Evolutionary conservation across 1,140 invertebrate species (phyloP), one percentile per base, ranked within the genome.

Genomic region (Venturia canescens): DNA sequence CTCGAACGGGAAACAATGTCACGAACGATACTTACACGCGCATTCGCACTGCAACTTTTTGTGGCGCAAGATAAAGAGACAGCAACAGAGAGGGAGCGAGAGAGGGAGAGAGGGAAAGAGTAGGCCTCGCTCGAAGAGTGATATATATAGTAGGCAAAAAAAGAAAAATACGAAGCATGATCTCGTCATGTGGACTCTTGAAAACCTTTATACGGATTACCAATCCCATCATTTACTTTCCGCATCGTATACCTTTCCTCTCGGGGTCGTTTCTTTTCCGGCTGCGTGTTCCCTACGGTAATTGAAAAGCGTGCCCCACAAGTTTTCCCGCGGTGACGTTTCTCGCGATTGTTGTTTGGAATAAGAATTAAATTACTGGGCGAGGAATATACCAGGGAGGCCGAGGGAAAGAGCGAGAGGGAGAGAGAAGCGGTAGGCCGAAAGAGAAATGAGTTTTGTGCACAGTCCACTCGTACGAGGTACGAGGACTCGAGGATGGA

Each of bases 151-250:
- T n/a, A 7, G 6, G 21, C 18, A 69, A 31, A 69, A 69, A 31
- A 29, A 69, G 66, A 69, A 31, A 69, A 29, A 31, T 6, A 69
- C n/a, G 26, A 18, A 69, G 66, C 66, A 69, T 31, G 27, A 69
- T 69, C 66, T 69, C 66, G 66, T 69, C 66, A 69, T 69, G 66
- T 69, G 66, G 66, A 31, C 57, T 66, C 57, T 63, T 60, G 53
- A 60, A 60, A 77, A 76, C 57, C 75, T 77, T 77, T 77, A 77
- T 77, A 77, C 75, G 75, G 75, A 77, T 77, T 77, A 77, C 75
- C 75, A 77, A 77, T 48, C 75, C 75, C 75, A 77, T 77, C 57
- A 77, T 77, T 77, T 63, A 77, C 75, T 77, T 77, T 60, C n/a
- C 31, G 75, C 57, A 66, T 66, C 75, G 31, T 77, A 77, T 66